These are phyloP conservation scores for Ctenodactylus gundi DNA, from an alignment of 2,113 vertebrate genomes.

Conservation along the genomic window DNA sequence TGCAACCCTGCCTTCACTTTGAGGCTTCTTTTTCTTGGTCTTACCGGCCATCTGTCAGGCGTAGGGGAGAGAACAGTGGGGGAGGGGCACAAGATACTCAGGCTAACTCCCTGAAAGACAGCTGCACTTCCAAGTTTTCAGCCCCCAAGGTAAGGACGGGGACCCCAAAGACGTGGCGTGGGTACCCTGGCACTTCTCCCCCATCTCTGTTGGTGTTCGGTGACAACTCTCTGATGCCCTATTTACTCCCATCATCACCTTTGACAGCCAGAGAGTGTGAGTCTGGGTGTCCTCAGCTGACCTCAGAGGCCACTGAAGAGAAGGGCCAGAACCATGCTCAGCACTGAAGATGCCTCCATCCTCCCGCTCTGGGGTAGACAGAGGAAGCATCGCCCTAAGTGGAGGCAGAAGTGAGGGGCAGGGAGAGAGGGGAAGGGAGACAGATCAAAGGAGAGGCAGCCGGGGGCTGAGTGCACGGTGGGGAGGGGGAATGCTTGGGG, in stretches of 20 bases:
- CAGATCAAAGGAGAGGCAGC: background rate
- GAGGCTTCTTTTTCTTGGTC: constrained; percentile 42
- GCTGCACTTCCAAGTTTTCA: background rate
- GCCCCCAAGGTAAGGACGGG: background rate
- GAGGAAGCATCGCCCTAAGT: background rate
- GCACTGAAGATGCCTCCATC: background rate
- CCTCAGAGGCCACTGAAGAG: constrained; percentile 51
- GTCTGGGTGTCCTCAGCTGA: constrained; percentile 55
- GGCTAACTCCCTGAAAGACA: background rate
- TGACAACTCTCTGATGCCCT: background rate
- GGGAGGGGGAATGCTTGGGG: too few species aligned
- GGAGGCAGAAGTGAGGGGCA: background rate
- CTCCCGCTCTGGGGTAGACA: background rate
- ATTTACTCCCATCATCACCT: constrained; percentile 30
- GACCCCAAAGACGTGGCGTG: background rate
- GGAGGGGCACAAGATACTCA: background rate
- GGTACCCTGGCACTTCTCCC: background rate
- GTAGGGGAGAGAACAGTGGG: constrained; percentile 39
- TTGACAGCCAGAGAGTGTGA: constrained; percentile 3
- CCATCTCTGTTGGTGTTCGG: background rate
- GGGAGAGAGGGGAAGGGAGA: background rate
- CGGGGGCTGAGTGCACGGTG: too few species aligned
- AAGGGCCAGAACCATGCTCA: background rate
- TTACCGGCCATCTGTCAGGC: constrained; percentile 75
- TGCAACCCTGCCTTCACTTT: constrained; percentile 64